Evolutionary conservation across 2,797 vertebrate species (phyloP), one percentile per base, ranked within the genome.

Genomic region (Champsocephalus gunnari): DNA sequence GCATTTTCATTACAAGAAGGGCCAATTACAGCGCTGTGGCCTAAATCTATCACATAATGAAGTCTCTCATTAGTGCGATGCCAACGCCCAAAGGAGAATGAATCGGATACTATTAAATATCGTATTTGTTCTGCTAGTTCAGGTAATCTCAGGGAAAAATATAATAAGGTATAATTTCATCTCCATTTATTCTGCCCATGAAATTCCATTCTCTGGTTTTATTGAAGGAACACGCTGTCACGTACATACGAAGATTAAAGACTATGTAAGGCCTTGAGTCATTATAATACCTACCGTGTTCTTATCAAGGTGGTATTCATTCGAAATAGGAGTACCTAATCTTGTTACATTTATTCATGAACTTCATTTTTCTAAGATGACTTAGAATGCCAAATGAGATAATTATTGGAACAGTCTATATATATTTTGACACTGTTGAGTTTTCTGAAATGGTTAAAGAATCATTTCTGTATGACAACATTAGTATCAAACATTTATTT

Each of bases 51-150:
- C 75, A 66, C 53, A 66, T 83, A 77, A 84, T 70, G 28, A 55
- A 74, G 56, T 71, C 58, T 78, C 50, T 41, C 71, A 66, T 82
- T 70, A 66, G 66, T 53, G 71, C 41, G 24, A 62, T 80, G 71
- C 82, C 80, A 69, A 32, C 4, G 56, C 44, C 75, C 24, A 48
- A 34, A 73, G 73, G 76, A 89, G 51, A 85, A 85, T 78, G 71
- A 86, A 75, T 79, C 9, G 57, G 73, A 81, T 58, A 67, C 73
- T 79, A 79, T 88, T 90, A 84, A 83, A 84, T 77, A 83, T 66
- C 75, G 41, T 61, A 86, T 92, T 88, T 79, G 71, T 85, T 89
- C 82, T 83, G 77, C 83, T 82, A 24, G 71, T 81, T 86, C 63
- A 74, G 77, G 77, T 87, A 83, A 87, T 90, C 70, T 86, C 50